These are phyloP conservation scores for Enteromius thamalakanensis DNA, from an alignment of 2,797 vertebrate species.

Conservation along the genomic window DNA sequence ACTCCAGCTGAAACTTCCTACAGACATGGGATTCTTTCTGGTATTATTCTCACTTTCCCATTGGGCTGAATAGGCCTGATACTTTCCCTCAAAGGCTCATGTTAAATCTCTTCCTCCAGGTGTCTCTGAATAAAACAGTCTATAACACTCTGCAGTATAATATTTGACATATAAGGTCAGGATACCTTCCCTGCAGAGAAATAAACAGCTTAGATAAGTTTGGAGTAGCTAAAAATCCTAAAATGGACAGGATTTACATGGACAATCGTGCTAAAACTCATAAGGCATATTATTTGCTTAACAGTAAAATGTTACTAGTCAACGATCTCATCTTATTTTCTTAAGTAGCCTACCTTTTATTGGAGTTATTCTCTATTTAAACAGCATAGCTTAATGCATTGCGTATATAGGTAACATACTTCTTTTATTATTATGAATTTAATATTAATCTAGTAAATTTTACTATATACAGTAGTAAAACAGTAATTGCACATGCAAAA, in stretches of 20 bases:
- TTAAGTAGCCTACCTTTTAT: no score
- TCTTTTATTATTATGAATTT: neutral
- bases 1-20: neutral
- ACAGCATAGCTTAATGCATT: no score
- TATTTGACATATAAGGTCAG: constrained; percentile 6
- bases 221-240: neutral
- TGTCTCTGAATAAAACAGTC: neutral
- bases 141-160: constrained; percentile 7
- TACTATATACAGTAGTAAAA: neutral
- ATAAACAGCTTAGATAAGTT: neutral
- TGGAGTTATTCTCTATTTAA: no score
- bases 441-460: neutral
- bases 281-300: no score
- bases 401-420: neutral
- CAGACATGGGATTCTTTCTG: constrained; percentile 3
- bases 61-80: constrained; percentile 1
- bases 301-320: no score
- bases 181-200: constrained; percentile 1
- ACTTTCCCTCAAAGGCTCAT: constrained; percentile 14
- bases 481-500: neutral
- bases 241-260: neutral
- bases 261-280: neutral
- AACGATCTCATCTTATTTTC: no score
- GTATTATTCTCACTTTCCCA: constrained; percentile 23
- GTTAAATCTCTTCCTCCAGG: neutral